Conservation (phyloP, 2,797 vertebrate species). For the Cirrhinus molitorella region DNA sequence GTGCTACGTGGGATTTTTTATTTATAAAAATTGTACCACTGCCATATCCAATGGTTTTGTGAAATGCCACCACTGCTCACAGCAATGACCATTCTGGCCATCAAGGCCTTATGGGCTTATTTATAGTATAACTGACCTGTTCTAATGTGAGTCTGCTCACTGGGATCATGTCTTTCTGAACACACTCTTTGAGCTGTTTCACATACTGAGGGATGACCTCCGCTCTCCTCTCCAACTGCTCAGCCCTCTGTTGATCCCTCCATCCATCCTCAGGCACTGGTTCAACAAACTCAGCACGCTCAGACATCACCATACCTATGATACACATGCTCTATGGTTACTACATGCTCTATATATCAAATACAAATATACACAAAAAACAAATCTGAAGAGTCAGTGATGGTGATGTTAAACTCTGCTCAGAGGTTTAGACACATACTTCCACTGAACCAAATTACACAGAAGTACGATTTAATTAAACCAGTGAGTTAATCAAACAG, state of each 20-base stretch:
- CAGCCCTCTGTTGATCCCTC: slow-evolving; percentile 46
- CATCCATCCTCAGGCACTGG: slow-evolving; percentile 29
- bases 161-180: slow-evolving; percentile 88
- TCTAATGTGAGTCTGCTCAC: slow-evolving; percentile 87
- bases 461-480: slow-evolving; percentile 61
- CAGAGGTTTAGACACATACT: slow-evolving; percentile 32
- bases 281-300: slow-evolving; percentile 63
- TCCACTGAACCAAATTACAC: slow-evolving; percentile 47
- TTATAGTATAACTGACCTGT: slow-evolving; percentile 84
- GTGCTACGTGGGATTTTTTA: too few relatives aligned
- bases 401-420: slow-evolving; percentile 27
- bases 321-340: slow-evolving; percentile 4
- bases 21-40: too few relatives aligned
- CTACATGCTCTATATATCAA: too few relatives aligned
- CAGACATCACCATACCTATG: slow-evolving; percentile 74
- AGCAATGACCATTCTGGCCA: neutral
- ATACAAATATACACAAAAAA: neutral
- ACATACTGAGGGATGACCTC: slow-evolving; percentile 80
- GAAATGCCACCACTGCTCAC: neutral
- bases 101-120: neutral
- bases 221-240: slow-evolving; percentile 76
- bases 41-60: too few relatives aligned
- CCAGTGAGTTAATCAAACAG: slow-evolving; percentile 52
- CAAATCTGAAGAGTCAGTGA: slow-evolving; percentile 46
- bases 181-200: slow-evolving; percentile 84